A percentile compares a stretch with the other conserved stretches of the same genome.
These are phyloP conservation scores for Sminthurinus aureus DNA, from an alignment of 2,888 invertebrate genomes.

Conservation along the genomic window DNA sequence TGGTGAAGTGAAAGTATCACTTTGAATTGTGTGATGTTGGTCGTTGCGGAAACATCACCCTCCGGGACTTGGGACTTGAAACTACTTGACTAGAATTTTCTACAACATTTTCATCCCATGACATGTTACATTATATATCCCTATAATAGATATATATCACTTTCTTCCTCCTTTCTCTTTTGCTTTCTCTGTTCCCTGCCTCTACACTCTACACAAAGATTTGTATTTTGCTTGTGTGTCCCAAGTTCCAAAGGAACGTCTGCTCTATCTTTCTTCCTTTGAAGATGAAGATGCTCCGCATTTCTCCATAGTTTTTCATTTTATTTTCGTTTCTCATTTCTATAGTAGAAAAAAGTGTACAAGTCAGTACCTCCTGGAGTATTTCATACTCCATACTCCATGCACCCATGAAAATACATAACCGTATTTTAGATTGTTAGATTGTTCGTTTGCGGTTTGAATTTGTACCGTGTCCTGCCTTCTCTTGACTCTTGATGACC, in stretches of 20 bases:
- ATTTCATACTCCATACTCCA: background rate
- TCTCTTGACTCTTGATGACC: too few relatives aligned
- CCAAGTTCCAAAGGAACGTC: too few relatives aligned
- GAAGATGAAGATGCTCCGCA: background rate
- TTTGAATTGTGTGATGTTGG: constrained; percentile 30
- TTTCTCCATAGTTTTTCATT: background rate
- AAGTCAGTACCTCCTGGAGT: background rate
- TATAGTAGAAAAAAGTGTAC: background rate
- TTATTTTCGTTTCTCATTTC: background rate
- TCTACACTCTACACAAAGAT: too few relatives aligned
- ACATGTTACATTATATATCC: constrained; percentile 19
- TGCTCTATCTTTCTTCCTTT: background rate
- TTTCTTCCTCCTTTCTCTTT: background rate
- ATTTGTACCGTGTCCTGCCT: too few relatives aligned
- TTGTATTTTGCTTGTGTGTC: too few relatives aligned
- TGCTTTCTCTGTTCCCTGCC: constrained; percentile 9
- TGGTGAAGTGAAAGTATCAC: constrained; percentile 32
- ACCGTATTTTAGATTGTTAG: background rate
- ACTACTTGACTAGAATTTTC: constrained; percentile 25
- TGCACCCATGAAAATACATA: background rate
- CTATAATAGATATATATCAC: background rate
- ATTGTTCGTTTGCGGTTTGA: too few relatives aligned
- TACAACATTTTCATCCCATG: constrained; percentile 24
- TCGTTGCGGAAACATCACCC: constrained; percentile 25
- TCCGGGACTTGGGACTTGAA: constrained; percentile 30